Evolutionary conservation across 2,113 vertebrate genomes (phyloP).

Genomic region (Gnathonemus echidnorhynchus): DNA sequence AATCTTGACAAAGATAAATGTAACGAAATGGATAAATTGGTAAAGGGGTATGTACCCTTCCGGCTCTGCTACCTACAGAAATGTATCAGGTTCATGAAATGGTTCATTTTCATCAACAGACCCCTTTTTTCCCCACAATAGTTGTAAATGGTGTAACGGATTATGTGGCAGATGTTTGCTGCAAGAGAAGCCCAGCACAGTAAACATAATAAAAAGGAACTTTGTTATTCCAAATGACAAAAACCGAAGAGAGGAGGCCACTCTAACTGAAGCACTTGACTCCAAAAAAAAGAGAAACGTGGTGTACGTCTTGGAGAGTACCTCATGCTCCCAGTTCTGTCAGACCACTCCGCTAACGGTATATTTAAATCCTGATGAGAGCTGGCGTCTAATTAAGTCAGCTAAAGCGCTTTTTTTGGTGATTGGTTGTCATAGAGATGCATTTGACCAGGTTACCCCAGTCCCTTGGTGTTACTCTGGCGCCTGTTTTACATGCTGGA

Average conservation of each 20-base stretch:
- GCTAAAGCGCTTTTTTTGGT: background rate
- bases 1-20: background rate
- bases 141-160: background rate
- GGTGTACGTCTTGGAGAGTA: background rate
- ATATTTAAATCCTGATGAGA: background rate
- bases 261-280: background rate
- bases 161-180: background rate
- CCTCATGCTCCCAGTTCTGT: background rate
- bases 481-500: background rate
- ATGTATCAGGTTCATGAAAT: background rate
- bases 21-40: background rate
- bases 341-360: background rate
- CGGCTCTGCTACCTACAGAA: background rate
- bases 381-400: background rate
- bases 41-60: background rate
- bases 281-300: background rate
- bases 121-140: background rate
- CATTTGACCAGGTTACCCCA: background rate
- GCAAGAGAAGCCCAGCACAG: background rate
- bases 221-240: background rate
- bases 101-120: background rate
- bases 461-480: background rate
- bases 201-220: background rate
- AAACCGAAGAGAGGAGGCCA: background rate
- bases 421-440: conserved; percentile 4